These are phyloP conservation scores for Lethocerus indicus DNA, from an alignment of 1,140 invertebrate genomes.

Conservation along the genomic window DNA sequence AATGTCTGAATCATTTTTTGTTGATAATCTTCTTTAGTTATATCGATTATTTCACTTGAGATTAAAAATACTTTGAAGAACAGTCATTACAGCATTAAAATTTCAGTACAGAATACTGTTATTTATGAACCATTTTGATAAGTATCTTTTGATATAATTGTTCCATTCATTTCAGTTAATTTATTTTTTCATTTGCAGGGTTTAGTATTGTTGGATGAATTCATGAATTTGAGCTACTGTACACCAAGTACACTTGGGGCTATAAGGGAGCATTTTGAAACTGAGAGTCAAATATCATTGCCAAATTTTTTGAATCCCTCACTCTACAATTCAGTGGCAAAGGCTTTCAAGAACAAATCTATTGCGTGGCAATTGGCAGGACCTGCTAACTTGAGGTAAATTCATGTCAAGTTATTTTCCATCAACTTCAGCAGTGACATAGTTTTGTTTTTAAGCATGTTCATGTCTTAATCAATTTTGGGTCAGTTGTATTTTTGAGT, in stretches of 20 bases:
- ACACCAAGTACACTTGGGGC: constrained; percentile 1
- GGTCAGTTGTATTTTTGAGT: not conserved
- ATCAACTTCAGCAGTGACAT: not conserved
- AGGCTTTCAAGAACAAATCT: constrained; percentile 2
- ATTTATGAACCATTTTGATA: no score
- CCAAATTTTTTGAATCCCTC: constrained; percentile 1
- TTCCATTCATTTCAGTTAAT: not conserved
- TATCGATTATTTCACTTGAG: no score
- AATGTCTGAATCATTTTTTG: not conserved
- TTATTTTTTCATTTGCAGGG: constrained; percentile 4
- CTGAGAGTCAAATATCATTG: constrained; percentile 8
- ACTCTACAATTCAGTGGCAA: not conserved
- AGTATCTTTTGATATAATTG: no score
- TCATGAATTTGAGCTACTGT: constrained; percentile 5
- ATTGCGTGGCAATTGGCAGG: constrained; percentile 10
- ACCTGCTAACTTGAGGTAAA: constrained; percentile 14
- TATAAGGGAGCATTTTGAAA: constrained; percentile 8
- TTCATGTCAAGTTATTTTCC: not conserved
- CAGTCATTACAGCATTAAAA: no score
- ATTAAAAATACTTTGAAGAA: no score
- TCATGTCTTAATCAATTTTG: not conserved
- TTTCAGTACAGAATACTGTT: no score
- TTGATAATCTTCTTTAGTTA: not conserved
- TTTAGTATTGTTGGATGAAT: constrained; percentile 12
- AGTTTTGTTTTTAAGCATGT: not conserved